phyloP scores from a whole-genome alignment of 2,113 vertebrate species.

The Upupa epops region DNA sequence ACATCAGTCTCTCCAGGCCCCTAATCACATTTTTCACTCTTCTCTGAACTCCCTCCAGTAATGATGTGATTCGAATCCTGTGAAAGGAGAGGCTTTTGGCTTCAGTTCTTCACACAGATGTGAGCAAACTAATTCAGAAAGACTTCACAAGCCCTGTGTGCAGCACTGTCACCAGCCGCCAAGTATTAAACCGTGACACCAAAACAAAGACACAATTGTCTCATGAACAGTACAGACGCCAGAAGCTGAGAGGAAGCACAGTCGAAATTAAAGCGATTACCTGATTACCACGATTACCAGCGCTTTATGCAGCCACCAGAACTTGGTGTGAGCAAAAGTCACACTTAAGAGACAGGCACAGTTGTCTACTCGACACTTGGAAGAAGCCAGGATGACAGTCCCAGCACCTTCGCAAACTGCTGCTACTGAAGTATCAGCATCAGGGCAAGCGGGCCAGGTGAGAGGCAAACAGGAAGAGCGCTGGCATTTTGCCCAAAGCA shows the following conservation, averaged over 20 bases:
- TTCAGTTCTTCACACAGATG: conserved; percentile 31
- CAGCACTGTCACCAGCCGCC: not conserved
- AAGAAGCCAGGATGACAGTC: not conserved
- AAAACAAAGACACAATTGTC: conserved; percentile 37
- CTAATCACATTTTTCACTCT: conserved; percentile 63
- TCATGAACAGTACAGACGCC: not conserved
- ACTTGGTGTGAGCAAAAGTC: not conserved
- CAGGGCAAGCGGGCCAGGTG: not conserved
- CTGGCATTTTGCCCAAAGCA: not conserved
- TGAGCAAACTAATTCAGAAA: conserved; percentile 7
- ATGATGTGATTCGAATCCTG: conserved; percentile 65
- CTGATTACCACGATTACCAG: too few species aligned
- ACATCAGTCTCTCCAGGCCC: conserved; percentile 39
- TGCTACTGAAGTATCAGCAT: not conserved
- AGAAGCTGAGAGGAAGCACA: conserved; percentile 23
- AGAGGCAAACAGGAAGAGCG: fast-evolving
- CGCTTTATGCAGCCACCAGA: not conserved
- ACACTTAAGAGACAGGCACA: not conserved
- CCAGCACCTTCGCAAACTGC: not conserved
- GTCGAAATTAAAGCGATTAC: not conserved
- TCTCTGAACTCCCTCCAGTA: conserved; percentile 67
- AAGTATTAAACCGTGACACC: not conserved
- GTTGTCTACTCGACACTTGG: not conserved
- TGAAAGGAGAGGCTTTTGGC: conserved; percentile 42
- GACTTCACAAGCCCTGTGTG: not conserved